Evolutionary conservation across 2,888 invertebrate species (phyloP), one percentile per base, ranked within the genome.

Genomic region (Aquatica leii): DNA sequence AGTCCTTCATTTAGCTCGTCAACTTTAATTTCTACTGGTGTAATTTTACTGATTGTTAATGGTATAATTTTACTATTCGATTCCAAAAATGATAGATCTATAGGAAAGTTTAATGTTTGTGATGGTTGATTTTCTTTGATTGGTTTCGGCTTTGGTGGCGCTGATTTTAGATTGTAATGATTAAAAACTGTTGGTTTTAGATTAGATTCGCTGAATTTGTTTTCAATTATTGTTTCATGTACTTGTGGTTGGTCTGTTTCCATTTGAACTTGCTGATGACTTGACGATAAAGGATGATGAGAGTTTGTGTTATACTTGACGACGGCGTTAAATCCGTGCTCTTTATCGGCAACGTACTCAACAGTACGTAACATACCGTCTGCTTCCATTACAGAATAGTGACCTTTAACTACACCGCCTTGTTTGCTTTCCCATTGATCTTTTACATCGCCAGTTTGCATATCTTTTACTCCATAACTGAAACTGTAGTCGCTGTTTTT

Each of bases 351-450:
- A 20, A 86, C 85, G 75, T 88, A 88, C 70, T 87, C 85, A 20
- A 88, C 88, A 37, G 84, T 83, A 71, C 87, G 82, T 62, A 86
- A 82, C 49, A 86, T 84, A 50, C 90, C 90, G 74, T 89, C 90
- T 35, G 89, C 86, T 77, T 90, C 89, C 51, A 90, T 76, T 15
- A 90, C 82, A 71, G 89, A 89, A 76, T 90, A 90, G 76, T 86
- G 86, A 74, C 87, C 88, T 81, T 84, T 85, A 21, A 88, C 85
- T 69, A 82, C 82, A 76, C 87, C 86, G 72, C 87, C 88, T 73
- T 87, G 83, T 74, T 86, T 86, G 53, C 85, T 82, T 76, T 88
- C 87, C 87, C 87, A 87, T 62, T 86, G 87, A 54, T 84, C 82
- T 72, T 88, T 88, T 1, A 87, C 79, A 62, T 88, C 88, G 12